phyloP scores from a whole-genome alignment of 2,113 vertebrate genomes.

The Chitala chitala region DNA sequence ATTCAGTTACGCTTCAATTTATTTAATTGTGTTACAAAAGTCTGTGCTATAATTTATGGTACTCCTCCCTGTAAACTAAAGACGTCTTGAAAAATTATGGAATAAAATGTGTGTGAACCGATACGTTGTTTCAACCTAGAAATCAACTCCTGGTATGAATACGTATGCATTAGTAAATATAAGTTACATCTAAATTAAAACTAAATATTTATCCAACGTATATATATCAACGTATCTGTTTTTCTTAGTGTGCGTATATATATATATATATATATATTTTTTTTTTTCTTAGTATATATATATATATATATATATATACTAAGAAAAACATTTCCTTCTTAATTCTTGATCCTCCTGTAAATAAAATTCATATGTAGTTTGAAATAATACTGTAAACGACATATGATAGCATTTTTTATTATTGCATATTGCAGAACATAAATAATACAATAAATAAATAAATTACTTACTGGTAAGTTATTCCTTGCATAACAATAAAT shows the following conservation, averaged over 20 bases:
- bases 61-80: neutral
- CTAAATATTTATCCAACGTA: neutral
- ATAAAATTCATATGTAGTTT: neutral
- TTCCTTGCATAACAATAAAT: conserved; percentile 75
- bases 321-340: neutral
- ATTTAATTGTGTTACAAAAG: neutral
- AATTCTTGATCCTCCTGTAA: neutral
- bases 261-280: conserved; percentile 7
- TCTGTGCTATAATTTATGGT: neutral
- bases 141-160: neutral
- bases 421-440: conserved; percentile 26
- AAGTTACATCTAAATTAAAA: neutral
- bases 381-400: conserved; percentile 29
- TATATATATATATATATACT: neutral
- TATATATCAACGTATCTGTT: neutral
- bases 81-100: too few relatives aligned
- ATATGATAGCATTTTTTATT: conserved; percentile 44
- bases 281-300: neutral
- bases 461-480: conserved; percentile 74
- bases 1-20: neutral
- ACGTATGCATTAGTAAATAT: neutral
- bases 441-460: conserved; percentile 44
- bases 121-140: neutral
- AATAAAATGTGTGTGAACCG: conserved; percentile 1
- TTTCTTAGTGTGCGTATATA: neutral